phyloP scores from a whole-genome alignment of 2,797 vertebrate genomes.

The Notoglanidium macrostoma region DNA sequence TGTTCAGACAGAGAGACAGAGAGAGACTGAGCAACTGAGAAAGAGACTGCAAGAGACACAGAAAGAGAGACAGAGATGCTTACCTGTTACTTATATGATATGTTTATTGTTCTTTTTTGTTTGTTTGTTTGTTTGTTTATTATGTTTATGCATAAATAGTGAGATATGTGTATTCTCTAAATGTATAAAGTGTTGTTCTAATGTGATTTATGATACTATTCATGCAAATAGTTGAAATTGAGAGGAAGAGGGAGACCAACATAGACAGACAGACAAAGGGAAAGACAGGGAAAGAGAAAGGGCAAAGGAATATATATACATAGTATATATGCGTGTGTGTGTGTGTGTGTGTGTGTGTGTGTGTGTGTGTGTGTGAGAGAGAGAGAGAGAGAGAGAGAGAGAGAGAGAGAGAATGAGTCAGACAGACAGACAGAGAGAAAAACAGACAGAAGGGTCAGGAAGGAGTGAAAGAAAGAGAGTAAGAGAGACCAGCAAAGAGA shows the following conservation, averaged over 20 bases:
- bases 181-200: not conserved
- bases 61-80: not conserved
- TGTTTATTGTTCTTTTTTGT: not conserved
- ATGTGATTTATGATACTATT: not conserved
- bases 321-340: too few relatives aligned
- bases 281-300: not conserved
- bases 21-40: not conserved
- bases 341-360: too few relatives aligned
- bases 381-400: not conserved
- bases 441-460: not conserved
- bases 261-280: not conserved
- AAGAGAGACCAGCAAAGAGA: not conserved
- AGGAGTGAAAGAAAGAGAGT: not conserved
- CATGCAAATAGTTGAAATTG: not conserved
- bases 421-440: not conserved
- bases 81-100: not conserved
- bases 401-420: not conserved
- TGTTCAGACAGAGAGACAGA: not conserved
- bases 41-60: not conserved
- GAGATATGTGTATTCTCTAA: not conserved
- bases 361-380: not conserved
- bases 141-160: not conserved
- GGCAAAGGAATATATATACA: too few relatives aligned
- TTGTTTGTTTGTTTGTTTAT: not conserved
- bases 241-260: not conserved